Evolutionary conservation across 2,113 vertebrate genomes (phyloP).

Genomic region (Xiphophorus couchianus): DNA sequence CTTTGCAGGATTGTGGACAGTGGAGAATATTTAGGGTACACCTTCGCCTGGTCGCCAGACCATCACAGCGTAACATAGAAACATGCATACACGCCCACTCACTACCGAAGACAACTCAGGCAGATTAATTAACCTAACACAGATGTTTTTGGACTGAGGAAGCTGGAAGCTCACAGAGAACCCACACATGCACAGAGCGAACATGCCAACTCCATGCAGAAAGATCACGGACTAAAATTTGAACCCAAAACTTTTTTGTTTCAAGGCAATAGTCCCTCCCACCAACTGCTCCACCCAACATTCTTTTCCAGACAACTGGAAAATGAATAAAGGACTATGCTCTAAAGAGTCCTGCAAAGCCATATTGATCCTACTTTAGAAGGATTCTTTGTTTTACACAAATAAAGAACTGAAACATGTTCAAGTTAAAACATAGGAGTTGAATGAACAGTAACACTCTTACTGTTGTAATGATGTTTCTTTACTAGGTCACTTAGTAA

Average conservation of each 20-base stretch:
- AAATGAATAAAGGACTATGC: no score
- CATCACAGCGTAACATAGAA: neutral
- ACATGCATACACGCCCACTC: neutral
- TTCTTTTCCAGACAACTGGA: no score
- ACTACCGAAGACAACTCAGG: neutral
- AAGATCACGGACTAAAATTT: no score
- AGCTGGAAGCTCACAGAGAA: no score
- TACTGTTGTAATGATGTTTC: neutral
- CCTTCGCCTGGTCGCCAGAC: neutral
- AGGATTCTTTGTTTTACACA: neutral
- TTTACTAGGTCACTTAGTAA: constrained; percentile 19
- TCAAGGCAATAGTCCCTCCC: no score
- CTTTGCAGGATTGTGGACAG: neutral
- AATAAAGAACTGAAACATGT: neutral
- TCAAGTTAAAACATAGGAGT: neutral
- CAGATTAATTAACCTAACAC: neutral
- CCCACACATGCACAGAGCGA: no score
- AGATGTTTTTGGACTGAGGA: neutral
- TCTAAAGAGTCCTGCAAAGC: no score
- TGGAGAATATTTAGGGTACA: neutral
- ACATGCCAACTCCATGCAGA: no score
- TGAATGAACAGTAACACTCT: neutral
- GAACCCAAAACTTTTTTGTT: no score
- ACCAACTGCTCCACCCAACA: no score
- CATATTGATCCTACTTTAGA: no score